Evolutionary conservation across 2,888 invertebrate genomes (phyloP).

Genomic region (Myathropa florea): DNA sequence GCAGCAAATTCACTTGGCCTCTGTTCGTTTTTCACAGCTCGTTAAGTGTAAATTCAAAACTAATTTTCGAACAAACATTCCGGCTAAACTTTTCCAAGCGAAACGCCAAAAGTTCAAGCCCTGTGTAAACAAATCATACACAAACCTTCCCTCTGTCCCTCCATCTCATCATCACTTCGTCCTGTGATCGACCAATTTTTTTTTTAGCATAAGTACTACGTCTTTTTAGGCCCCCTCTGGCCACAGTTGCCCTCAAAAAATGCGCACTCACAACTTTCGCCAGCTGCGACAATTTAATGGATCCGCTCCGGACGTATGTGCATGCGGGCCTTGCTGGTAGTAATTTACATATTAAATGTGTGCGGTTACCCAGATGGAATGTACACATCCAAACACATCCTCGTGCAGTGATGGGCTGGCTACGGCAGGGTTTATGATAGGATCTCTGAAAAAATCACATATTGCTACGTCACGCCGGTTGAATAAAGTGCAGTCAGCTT

Average conservation of each 20-base stretch:
- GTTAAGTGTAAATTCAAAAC: conserved; percentile 59
- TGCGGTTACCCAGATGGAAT: conserved; percentile 31
- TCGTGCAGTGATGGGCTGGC: background rate
- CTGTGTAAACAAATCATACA: conserved; percentile 49
- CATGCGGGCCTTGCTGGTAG: conserved; percentile 34
- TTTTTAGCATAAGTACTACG: background rate
- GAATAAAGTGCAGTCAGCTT: conserved; percentile 34
- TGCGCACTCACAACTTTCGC: conserved; percentile 36
- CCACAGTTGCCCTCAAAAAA: background rate
- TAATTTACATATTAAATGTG: conserved; percentile 63
- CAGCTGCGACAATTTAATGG: conserved; percentile 65
- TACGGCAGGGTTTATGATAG: conserved; percentile 8
- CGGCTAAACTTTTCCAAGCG: conserved; percentile 32
- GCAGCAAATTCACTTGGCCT: background rate
- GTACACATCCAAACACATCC: conserved; percentile 8
- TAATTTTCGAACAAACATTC: conserved; percentile 48
- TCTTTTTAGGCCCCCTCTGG: background rate
- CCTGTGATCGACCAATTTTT: conserved; percentile 29
- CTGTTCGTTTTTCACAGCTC: conserved; percentile 38
- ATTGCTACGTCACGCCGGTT: conserved; percentile 12
- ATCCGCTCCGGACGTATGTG: conserved; percentile 38
- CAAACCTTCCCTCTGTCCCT: conserved; percentile 10
- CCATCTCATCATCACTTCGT: background rate
- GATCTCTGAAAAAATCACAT: conserved; percentile 2
- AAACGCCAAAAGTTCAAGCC: conserved; percentile 56